Percentiles rank a stretch among this genome's conserved stretches.
Evolutionary conservation across 2,797 vertebrate species (phyloP).

Genomic region (Anomalospiza imberbis): DNA sequence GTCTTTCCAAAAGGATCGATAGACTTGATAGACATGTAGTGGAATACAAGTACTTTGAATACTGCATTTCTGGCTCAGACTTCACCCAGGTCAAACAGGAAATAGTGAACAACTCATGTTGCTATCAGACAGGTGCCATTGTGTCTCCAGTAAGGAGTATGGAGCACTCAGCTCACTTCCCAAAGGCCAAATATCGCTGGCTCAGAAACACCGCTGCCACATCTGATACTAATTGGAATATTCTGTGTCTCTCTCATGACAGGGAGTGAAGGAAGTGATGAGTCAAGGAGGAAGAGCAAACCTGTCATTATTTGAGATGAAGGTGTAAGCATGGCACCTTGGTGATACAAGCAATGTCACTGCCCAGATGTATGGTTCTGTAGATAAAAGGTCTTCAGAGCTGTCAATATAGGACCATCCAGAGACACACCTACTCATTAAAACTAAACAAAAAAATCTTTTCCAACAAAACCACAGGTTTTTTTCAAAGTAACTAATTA

Average conservation of each 20-base stretch:
- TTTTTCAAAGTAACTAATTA: conserved; percentile 36
- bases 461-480: neutral
- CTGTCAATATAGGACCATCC: neutral
- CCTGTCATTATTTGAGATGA: conserved; percentile 6
- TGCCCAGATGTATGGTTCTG: neutral
- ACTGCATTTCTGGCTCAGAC: neutral
- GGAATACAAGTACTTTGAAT: neutral
- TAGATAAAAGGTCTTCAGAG: neutral
- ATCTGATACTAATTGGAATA: conserved; percentile 35
- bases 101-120: neutral
- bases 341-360: neutral
- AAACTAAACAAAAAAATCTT: conserved; percentile 17
- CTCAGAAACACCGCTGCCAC: neutral
- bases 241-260: neutral
- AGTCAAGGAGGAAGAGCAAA: conserved; percentile 15
- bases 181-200: neutral
- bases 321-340: neutral
- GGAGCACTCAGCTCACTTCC: neutral
- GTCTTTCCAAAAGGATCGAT: neutral
- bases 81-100: neutral
- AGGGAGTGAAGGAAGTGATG: neutral
- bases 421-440: conserved; percentile 5
- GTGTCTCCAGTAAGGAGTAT: neutral
- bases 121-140: neutral
- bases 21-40: neutral